These are phyloP conservation scores for Mesocricetus auratus DNA, from an alignment of 2,113 vertebrate species.

Conservation along the genomic window DNA sequence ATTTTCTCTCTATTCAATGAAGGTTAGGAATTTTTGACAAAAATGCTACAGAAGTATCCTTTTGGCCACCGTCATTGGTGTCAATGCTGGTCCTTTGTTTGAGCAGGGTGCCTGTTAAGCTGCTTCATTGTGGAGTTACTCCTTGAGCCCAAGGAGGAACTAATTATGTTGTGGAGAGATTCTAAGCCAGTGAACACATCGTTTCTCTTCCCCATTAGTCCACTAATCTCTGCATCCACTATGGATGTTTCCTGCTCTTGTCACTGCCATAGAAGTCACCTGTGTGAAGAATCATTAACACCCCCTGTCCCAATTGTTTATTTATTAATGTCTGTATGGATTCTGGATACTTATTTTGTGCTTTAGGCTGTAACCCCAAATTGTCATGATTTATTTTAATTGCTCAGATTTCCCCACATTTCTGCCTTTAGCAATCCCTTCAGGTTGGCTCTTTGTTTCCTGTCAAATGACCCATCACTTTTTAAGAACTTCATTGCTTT, in stretches of 20 bases:
- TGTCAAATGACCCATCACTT: background rate
- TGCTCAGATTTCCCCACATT: background rate
- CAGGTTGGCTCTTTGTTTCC: background rate
- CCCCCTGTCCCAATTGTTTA: too few relatives aligned
- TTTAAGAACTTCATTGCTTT: background rate
- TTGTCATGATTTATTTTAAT: background rate
- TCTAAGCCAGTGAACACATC: background rate
- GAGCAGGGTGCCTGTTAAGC: background rate
- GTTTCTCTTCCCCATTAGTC: background rate
- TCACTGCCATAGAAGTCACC: background rate
- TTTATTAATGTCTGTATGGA: too few relatives aligned
- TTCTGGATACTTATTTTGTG: too few relatives aligned
- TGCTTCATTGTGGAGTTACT: background rate
- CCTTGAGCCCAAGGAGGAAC: background rate
- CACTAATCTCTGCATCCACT: background rate
- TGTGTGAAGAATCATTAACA: too few relatives aligned
- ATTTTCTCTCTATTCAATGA: background rate
- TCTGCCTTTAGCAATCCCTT: background rate
- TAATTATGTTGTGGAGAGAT: background rate
- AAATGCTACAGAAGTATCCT: background rate
- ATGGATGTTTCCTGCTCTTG: background rate
- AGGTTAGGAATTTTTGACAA: background rate
- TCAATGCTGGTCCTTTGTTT: background rate
- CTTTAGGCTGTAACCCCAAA: background rate
- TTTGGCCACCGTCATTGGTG: background rate